Conservation (phyloP, 2,888 invertebrate species). For the Trissoscelio sp. region DNA sequence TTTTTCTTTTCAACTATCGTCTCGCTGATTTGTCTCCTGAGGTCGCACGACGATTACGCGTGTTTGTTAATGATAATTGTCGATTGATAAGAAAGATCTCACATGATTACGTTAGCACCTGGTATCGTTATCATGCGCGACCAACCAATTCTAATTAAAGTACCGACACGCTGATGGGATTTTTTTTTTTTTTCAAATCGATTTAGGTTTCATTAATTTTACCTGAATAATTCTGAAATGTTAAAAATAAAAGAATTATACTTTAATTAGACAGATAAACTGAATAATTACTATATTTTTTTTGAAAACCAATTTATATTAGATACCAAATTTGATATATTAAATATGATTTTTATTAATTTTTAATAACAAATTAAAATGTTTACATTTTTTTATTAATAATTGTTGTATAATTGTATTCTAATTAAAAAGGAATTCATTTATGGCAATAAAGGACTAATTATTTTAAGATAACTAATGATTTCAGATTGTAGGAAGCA, state of each 20-base stretch:
- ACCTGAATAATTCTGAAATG: too few species aligned
- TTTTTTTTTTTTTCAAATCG: not conserved
- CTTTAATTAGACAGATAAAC: too few species aligned
- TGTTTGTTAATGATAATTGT: conserved; percentile 20
- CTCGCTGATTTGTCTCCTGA: conserved; percentile 2
- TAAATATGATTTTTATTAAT: too few species aligned
- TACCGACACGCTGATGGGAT: not conserved
- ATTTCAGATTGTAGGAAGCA: not conserved
- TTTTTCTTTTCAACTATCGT: not conserved
- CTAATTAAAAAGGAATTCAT: not conserved
- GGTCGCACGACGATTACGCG: conserved; percentile 8
- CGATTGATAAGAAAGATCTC: conserved; percentile 23
- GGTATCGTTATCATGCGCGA: not conserved
- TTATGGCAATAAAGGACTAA: not conserved
- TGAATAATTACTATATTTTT: not conserved
- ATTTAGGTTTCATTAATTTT: not conserved
- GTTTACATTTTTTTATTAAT: too few species aligned
- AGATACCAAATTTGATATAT: too few species aligned
- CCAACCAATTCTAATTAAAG: not conserved
- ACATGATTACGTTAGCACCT: conserved; percentile 7
- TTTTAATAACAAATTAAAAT: too few species aligned
- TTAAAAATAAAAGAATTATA: not conserved
- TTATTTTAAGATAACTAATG: not conserved
- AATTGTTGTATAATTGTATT: not conserved
- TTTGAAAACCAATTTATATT: too few species aligned